Percentiles rank a stretch among this genome's conserved stretches.
Conservation (phyloP, 2,113 vertebrate species). For the Podilymbus podiceps region DNA sequence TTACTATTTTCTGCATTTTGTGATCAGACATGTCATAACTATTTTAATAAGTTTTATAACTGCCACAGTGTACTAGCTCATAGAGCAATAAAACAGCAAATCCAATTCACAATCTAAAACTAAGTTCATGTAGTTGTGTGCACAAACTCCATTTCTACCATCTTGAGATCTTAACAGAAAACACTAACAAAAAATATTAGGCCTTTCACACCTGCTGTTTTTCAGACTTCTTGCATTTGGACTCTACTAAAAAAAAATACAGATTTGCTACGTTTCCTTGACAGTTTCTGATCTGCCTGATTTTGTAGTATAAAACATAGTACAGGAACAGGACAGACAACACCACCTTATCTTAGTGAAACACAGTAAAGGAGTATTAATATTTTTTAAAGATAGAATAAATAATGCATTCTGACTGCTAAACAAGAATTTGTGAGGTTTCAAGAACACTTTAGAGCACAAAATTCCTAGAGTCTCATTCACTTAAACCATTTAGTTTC, state of each 20-base stretch:
- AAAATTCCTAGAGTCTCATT: neutral
- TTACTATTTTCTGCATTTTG: neutral
- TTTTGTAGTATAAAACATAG: neutral
- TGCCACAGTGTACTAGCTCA: neutral
- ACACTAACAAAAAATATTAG: neutral
- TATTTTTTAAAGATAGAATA: neutral
- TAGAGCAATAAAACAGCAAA: constrained; percentile 50
- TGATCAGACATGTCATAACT: neutral
- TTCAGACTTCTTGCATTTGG: neutral
- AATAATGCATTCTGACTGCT: neutral
- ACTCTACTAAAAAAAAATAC: neutral
- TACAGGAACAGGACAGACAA: neutral
- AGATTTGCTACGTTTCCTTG: neutral
- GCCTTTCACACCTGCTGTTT: neutral
- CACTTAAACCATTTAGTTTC: neutral
- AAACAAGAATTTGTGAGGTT: neutral
- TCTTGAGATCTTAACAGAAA: constrained; percentile 34
- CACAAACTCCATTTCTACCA: constrained; percentile 46
- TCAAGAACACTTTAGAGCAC: neutral
- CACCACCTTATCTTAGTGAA: neutral
- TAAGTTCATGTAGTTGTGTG: constrained; percentile 1
- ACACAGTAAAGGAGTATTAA: neutral
- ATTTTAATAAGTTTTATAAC: neutral
- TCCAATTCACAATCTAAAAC: neutral
- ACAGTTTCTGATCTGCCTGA: neutral